Percentiles rank a stretch among this genome's conserved stretches.
These are phyloP conservation scores for Nyctalus aviator DNA, from an alignment of 2,797 vertebrate genomes.

Conservation along the genomic window DNA sequence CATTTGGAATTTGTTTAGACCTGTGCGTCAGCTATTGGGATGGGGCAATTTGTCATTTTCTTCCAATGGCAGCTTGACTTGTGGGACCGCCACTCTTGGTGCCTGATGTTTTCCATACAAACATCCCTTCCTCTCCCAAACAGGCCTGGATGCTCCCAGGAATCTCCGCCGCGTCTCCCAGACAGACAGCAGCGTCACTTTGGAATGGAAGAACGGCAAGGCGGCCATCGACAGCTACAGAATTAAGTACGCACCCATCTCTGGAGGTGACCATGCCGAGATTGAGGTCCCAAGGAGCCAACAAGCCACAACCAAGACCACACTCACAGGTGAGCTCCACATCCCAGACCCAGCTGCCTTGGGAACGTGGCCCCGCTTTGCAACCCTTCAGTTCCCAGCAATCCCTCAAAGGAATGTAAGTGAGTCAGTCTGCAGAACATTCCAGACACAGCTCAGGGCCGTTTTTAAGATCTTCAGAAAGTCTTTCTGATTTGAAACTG, in stretches of 20 bases:
- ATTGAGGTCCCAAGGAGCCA: slow-evolving; percentile 91
- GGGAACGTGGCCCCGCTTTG: fast-evolving
- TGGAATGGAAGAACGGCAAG: slow-evolving; percentile 96
- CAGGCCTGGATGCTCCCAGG: slow-evolving; percentile 95
- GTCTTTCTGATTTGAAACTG: neutral
- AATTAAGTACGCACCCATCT: slow-evolving; percentile 96
- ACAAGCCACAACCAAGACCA: slow-evolving; percentile 92
- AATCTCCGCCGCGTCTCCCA: slow-evolving; percentile 92
- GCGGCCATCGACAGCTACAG: slow-evolving; percentile 92
- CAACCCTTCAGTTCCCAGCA: neutral
- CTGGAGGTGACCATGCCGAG: slow-evolving; percentile 95
- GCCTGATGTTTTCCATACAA: neutral
- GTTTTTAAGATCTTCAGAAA: neutral
- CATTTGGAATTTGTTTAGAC: neutral
- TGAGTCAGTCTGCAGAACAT: neutral
- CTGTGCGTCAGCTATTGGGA: neutral
- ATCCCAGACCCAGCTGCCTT: fast-evolving
- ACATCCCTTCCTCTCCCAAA: slow-evolving; percentile 51
- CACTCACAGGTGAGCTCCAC: slow-evolving; percentile 91
- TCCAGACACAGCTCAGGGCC: neutral
- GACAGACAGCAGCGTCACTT: slow-evolving; percentile 95
- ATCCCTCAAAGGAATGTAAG: neutral
- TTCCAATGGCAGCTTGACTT: neutral
- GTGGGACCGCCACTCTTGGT: neutral
- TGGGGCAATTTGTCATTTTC: neutral